These are phyloP conservation scores for Protophormia terraenovae DNA, from an alignment of 2,888 invertebrate species.

Conservation along the genomic window DNA sequence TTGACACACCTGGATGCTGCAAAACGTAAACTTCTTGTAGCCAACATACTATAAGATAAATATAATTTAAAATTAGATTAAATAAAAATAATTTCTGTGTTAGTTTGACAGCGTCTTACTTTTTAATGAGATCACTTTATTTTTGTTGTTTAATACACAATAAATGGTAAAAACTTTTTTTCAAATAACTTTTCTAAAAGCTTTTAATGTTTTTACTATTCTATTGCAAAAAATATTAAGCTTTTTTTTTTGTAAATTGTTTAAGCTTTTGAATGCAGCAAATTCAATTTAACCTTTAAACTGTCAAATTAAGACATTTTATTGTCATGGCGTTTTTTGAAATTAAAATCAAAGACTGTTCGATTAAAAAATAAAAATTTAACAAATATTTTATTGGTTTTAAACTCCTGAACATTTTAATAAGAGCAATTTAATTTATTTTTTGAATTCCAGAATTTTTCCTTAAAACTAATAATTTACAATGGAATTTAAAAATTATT, in stretches of 20 bases:
- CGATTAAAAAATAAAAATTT: background rate
- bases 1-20: slow-evolving; percentile 2
- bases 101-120: slow-evolving; percentile 36
- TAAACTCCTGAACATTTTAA: background rate
- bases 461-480: background rate
- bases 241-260: slow-evolving; percentile 12
- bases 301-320: slow-evolving; percentile 3
- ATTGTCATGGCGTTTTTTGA: slow-evolving; percentile 9
- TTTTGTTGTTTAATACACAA: slow-evolving; percentile 14
- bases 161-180: slow-evolving; percentile 9
- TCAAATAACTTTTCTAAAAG: slow-evolving; percentile 12
- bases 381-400: background rate
- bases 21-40: slow-evolving; percentile 36
- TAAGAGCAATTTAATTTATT: background rate
- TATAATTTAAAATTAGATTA: background rate
- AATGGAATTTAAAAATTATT: background rate
- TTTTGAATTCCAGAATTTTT: background rate
- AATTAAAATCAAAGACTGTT: slow-evolving; percentile 3
- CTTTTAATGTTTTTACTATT: slow-evolving; percentile 20
- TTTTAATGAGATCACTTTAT: slow-evolving; percentile 63
- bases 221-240: background rate
- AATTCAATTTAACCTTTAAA: background rate
- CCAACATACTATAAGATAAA: slow-evolving; percentile 42
- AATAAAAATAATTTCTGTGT: slow-evolving; percentile 18
- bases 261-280: slow-evolving; percentile 22